Evolutionary conservation across 2,797 vertebrate genomes (phyloP).

Genomic region (Sternarchorhynchus goeldii): DNA sequence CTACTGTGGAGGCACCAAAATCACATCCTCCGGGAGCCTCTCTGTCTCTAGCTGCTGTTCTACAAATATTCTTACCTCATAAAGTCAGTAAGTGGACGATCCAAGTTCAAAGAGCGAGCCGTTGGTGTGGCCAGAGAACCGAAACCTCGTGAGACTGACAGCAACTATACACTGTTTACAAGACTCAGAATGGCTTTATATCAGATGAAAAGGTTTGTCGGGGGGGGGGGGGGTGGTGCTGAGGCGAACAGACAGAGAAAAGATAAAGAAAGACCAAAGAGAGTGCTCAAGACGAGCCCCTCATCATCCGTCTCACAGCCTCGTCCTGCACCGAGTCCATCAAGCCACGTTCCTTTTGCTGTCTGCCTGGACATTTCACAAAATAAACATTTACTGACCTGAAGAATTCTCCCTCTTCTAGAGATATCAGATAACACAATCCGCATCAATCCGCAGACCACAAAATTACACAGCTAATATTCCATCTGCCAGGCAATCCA

Average conservation of each 20-base stretch:
- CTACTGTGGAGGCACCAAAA: slow-evolving; percentile 67
- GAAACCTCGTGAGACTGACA: slow-evolving; percentile 53
- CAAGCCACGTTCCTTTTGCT: slow-evolving; percentile 37
- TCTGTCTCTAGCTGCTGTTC: slow-evolving; percentile 59
- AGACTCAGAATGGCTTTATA: slow-evolving; percentile 51
- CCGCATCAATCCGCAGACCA: slow-evolving; percentile 73
- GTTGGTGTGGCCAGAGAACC: slow-evolving; percentile 49
- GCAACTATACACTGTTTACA: slow-evolving; percentile 60
- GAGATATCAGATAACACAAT: slow-evolving; percentile 66
- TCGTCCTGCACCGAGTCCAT: slow-evolving; percentile 23
- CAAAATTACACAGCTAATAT: slow-evolving; percentile 78
- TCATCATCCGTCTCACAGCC: slow-evolving; percentile 57
- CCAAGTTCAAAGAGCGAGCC: slow-evolving; percentile 60
- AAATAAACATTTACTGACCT: slow-evolving; percentile 71
- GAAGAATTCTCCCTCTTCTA: slow-evolving; percentile 59
- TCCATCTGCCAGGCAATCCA: slow-evolving; percentile 63
- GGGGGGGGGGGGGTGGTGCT: slow-evolving; percentile 22
- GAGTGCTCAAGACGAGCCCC: slow-evolving; percentile 22
- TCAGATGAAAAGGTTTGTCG: slow-evolving; percentile 51
- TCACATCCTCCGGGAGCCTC: slow-evolving; percentile 64
- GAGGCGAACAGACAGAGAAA: slow-evolving; percentile 19
- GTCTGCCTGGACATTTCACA: slow-evolving; percentile 63
- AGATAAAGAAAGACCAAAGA: background rate
- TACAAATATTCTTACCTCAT: slow-evolving; percentile 59
- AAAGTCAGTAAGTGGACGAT: slow-evolving; percentile 49